Percentiles rank a stretch among this genome's conserved stretches.
Conservation (phyloP, 2,113 vertebrate species). For the Myxocyprinus asiaticus region DNA sequence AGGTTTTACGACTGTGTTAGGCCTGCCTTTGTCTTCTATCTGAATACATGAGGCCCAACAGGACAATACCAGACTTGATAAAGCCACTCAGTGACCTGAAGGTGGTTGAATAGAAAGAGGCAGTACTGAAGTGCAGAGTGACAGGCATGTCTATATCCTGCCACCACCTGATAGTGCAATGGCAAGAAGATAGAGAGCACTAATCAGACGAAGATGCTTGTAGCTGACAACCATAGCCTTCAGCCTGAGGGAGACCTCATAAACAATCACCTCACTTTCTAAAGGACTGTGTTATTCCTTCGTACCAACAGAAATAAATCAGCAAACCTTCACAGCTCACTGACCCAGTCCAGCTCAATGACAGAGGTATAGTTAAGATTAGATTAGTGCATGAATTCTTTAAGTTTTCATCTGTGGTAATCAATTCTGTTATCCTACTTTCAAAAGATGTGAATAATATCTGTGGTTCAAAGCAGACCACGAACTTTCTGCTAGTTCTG, state of each 20-base stretch:
- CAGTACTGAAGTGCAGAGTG: constrained; percentile 86
- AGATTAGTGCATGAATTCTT: neutral
- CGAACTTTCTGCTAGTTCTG: too few species aligned
- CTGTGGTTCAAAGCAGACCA: too few species aligned
- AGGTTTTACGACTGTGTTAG: too few species aligned
- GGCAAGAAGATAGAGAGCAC: constrained; percentile 87
- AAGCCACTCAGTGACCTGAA: constrained; percentile 89
- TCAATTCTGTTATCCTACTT: too few species aligned
- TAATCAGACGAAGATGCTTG: constrained; percentile 84
- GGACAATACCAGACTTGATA: constrained; percentile 92
- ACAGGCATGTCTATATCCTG: constrained; percentile 88
- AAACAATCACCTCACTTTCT: constrained; percentile 77
- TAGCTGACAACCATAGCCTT: constrained; percentile 86
- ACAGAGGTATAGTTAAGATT: constrained; percentile 73
- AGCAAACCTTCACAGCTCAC: constrained; percentile 87
- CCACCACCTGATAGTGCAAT: constrained; percentile 94
- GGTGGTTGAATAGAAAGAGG: constrained; percentile 88
- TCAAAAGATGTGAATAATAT: too few species aligned
- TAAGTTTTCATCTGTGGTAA: too few species aligned
- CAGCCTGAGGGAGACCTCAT: constrained; percentile 77
- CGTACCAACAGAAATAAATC: constrained; percentile 81
- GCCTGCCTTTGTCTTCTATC: too few species aligned
- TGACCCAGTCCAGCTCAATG: constrained; percentile 82
- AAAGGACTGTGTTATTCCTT: constrained; percentile 89
- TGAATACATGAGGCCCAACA: too few species aligned